phyloP scores from a whole-genome alignment of 1,140 invertebrate genomes.

The Halyomorpha halys region DNA sequence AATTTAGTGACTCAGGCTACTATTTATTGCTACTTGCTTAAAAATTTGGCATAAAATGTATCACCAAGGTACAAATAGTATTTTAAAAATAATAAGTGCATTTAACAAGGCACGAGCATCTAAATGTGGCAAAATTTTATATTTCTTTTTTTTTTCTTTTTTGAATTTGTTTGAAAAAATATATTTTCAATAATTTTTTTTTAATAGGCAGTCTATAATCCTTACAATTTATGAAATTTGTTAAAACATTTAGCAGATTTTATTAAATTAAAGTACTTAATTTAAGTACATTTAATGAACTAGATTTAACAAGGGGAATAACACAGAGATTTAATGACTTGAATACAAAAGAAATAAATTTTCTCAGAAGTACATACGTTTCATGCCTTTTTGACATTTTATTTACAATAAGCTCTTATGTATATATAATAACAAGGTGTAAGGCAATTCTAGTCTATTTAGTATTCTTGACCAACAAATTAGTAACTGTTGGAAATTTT shows the following conservation, averaged over 20 bases:
- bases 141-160: background rate
- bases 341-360: background rate
- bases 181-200: background rate
- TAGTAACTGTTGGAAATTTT: background rate
- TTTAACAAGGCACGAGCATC: slow-evolving; percentile 17
- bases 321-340: background rate
- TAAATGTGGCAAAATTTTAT: slow-evolving; percentile 6
- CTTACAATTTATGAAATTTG: background rate
- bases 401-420: slow-evolving; percentile 24
- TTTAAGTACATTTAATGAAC: slow-evolving; percentile 13
- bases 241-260: slow-evolving; percentile 2
- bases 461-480: slow-evolving; percentile 15
- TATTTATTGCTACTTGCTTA: slow-evolving; percentile 14
- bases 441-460: slow-evolving; percentile 26
- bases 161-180: background rate
- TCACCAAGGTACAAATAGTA: slow-evolving; percentile 15
- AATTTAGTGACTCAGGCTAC: slow-evolving; percentile 4
- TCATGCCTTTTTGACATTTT: slow-evolving; percentile 10
- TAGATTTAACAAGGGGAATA: slow-evolving; percentile 1
- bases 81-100: slow-evolving; percentile 18
- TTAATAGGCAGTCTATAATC: slow-evolving; percentile 12
- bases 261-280: slow-evolving; percentile 18
- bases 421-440: slow-evolving; percentile 11
- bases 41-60: slow-evolving; percentile 14
- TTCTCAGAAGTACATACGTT: background rate